These are phyloP conservation scores for Arctia plantaginis DNA, from an alignment of 2,888 invertebrate genomes.

Conservation along the genomic window DNA sequence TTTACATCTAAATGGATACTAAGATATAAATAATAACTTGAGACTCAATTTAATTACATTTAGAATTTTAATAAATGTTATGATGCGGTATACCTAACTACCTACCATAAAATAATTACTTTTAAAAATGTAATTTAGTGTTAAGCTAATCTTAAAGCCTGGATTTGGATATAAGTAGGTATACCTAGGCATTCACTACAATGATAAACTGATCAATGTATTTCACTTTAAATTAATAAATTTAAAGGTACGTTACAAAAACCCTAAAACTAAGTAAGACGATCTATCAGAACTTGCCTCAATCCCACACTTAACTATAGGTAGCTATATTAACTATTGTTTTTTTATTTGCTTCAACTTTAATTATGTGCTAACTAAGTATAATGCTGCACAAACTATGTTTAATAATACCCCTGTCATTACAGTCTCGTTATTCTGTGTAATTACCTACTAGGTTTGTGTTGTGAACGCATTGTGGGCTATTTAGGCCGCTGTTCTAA, in stretches of 20 bases:
- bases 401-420: conserved; percentile 5
- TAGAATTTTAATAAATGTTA: not conserved
- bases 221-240: not conserved
- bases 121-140: not conserved
- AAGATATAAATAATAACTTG: not conserved
- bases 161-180: too few species aligned
- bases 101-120: not conserved
- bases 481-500: not conserved
- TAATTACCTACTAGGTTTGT: conserved; percentile 1
- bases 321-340: too few species aligned
- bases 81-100: not conserved
- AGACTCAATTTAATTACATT: not conserved
- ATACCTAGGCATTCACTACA: too few species aligned
- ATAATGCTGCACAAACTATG: conserved; percentile 11
- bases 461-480: not conserved
- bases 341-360: conserved; percentile 18
- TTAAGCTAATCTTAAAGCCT: not conserved
- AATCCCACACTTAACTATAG: not conserved
- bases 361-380: conserved; percentile 31
- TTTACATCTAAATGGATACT: not conserved
- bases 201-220: too few species aligned
- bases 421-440: conserved; percentile 15
- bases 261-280: not conserved
- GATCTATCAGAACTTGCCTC: not conserved
- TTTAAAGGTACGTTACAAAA: not conserved